Evolutionary conservation across 2,797 vertebrate species (phyloP).

Genomic region (Melopsittacus undulatus): DNA sequence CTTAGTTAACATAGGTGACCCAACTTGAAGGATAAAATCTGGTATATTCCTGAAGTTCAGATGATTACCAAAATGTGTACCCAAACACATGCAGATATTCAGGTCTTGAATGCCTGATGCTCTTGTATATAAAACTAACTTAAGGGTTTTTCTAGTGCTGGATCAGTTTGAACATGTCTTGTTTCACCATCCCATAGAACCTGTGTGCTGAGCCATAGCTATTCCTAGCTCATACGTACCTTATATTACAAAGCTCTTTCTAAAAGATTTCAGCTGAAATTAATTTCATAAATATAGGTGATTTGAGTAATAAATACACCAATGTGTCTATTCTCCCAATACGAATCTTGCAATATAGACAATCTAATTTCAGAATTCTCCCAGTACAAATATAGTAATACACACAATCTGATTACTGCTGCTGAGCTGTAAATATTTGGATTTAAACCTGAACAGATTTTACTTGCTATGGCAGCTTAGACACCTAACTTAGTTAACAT

Average conservation of each 20-base stretch:
- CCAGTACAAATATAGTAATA: not conserved
- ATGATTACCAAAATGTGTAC: not conserved
- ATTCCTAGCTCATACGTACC: not conserved
- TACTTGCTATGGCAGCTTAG: not conserved
- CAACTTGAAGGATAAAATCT: not conserved
- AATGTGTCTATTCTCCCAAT: not conserved
- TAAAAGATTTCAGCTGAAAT: not conserved
- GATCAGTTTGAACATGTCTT: not conserved
- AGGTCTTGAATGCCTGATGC: not conserved
- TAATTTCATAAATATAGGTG: not conserved
- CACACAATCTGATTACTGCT: not conserved
- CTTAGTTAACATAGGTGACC: not conserved
- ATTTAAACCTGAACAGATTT: not conserved
- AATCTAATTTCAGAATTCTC: not conserved
- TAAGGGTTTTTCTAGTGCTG: rapidly evolving
- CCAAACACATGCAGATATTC: not conserved
- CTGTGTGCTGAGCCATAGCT: not conserved
- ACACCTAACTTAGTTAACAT: not conserved
- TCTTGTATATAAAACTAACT: conserved; percentile 32
- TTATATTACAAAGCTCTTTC: not conserved
- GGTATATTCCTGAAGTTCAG: not conserved
- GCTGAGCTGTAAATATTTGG: not conserved
- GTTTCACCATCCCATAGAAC: not conserved
- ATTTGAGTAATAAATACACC: not conserved
- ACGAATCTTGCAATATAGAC: not conserved